These are phyloP conservation scores for Phlogophora meticulosa DNA, from an alignment of 2,888 invertebrate species.

Conservation along the genomic window DNA sequence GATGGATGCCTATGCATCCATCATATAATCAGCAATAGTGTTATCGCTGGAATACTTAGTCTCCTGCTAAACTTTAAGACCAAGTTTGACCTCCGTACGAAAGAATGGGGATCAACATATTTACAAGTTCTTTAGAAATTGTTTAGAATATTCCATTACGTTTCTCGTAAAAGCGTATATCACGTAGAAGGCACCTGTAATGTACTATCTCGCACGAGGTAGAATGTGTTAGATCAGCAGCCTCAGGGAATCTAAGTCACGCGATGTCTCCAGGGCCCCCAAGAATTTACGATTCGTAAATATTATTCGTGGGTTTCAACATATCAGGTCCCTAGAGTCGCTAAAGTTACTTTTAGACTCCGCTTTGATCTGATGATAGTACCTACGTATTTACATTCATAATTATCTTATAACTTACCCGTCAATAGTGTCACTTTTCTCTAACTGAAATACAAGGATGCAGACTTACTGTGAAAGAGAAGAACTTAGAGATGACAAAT, in stretches of 20 bases:
- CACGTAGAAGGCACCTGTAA: neutral
- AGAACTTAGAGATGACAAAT: too few relatives aligned
- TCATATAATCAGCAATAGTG: too few relatives aligned
- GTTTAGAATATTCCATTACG: neutral
- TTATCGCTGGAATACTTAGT: too few relatives aligned
- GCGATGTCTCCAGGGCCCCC: constrained; percentile 44
- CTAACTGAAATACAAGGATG: too few relatives aligned
- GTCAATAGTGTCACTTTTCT: neutral
- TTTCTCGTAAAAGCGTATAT: neutral
- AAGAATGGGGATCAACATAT: too few relatives aligned
- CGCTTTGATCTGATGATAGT: constrained; percentile 18
- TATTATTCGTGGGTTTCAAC: constrained; percentile 66
- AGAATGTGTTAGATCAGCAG: constrained; percentile 13
- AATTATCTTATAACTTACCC: neutral
- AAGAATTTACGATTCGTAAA: constrained; percentile 69
- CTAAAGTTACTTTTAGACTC: constrained; percentile 45
- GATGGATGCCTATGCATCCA: too few relatives aligned
- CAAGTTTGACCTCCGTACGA: too few relatives aligned
- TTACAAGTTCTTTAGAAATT: too few relatives aligned
- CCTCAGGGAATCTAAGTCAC: constrained; percentile 45
- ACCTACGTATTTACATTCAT: neutral
- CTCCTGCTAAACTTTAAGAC: too few relatives aligned
- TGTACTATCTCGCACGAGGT: neutral
- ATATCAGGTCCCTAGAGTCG: constrained; percentile 43
- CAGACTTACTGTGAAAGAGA: too few relatives aligned